Evolutionary conservation across 2,888 invertebrate genomes (phyloP).

Genomic region (Agrotis segetum): DNA sequence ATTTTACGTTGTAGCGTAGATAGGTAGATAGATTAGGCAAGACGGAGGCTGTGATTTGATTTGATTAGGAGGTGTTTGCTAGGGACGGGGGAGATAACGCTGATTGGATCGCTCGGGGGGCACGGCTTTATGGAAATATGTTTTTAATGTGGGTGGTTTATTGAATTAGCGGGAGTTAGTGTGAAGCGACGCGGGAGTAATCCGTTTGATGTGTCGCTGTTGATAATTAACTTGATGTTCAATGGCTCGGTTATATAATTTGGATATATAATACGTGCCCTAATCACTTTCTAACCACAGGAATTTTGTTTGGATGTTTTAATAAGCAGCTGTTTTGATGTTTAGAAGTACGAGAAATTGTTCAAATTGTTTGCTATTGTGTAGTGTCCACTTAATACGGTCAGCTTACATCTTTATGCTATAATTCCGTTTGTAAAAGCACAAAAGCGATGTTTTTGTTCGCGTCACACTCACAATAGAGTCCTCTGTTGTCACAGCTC

Average conservation of each 20-base stretch:
- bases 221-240: slow-evolving; percentile 78
- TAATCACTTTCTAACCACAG: slow-evolving; percentile 59
- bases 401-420: slow-evolving; percentile 75
- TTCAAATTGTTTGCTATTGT: slow-evolving; percentile 37
- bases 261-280: slow-evolving; percentile 59
- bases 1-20: slow-evolving; percentile 89
- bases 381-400: slow-evolving; percentile 80
- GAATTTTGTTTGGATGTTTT: slow-evolving; percentile 46
- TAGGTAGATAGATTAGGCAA: slow-evolving; percentile 90
- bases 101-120: slow-evolving; percentile 88
- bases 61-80: slow-evolving; percentile 91
- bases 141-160: slow-evolving; percentile 90
- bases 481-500: slow-evolving; percentile 84
- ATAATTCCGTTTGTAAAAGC: slow-evolving; percentile 75
- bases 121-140: slow-evolving; percentile 88
- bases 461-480: slow-evolving; percentile 79
- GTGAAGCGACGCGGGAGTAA: slow-evolving; percentile 84
- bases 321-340: slow-evolving; percentile 19
- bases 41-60: slow-evolving; percentile 91
- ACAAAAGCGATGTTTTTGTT: slow-evolving; percentile 85
- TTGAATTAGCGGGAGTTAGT: slow-evolving; percentile 87
- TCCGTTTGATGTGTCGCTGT: slow-evolving; percentile 79
- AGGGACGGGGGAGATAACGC: slow-evolving; percentile 88
- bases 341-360: slow-evolving; percentile 8
- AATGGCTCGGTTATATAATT: slow-evolving; percentile 73